Evolutionary conservation across 2,888 invertebrate genomes (phyloP).

Genomic region (Leuctra nigra): DNA sequence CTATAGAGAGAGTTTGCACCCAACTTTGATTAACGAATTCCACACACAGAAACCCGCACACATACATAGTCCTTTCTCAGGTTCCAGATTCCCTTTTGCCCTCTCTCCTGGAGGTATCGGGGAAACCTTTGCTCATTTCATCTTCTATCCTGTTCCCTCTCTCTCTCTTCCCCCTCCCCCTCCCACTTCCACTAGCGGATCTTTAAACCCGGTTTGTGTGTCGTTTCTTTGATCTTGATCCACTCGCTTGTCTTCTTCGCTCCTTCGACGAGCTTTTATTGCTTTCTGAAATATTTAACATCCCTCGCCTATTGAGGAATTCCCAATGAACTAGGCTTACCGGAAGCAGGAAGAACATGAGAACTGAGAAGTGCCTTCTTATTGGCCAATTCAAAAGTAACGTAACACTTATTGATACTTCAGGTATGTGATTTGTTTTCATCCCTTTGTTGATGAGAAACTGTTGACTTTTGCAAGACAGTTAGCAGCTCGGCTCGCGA

Average conservation of each 20-base stretch:
- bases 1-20: neutral
- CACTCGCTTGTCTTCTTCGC: neutral
- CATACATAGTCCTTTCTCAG: neutral
- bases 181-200: neutral
- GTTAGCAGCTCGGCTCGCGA: no score
- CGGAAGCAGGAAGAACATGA: no score
- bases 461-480: no score
- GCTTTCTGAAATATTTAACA: constrained; percentile 12
- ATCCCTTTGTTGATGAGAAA: no score
- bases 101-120: neutral
- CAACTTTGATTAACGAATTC: constrained; percentile 12
- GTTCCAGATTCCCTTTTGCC: neutral
- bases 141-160: neutral
- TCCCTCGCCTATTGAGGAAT: constrained; percentile 10
- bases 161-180: no score
- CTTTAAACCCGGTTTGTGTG: no score
- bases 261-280: neutral
- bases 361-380: no score
- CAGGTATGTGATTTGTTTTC: neutral
- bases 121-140: neutral
- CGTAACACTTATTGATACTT: neutral
- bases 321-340: neutral
- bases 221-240: neutral
- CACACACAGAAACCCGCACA: neutral
- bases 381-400: neutral